Evolutionary conservation across 2,888 invertebrate species (phyloP).

Genomic region (Dugesia japonica): DNA sequence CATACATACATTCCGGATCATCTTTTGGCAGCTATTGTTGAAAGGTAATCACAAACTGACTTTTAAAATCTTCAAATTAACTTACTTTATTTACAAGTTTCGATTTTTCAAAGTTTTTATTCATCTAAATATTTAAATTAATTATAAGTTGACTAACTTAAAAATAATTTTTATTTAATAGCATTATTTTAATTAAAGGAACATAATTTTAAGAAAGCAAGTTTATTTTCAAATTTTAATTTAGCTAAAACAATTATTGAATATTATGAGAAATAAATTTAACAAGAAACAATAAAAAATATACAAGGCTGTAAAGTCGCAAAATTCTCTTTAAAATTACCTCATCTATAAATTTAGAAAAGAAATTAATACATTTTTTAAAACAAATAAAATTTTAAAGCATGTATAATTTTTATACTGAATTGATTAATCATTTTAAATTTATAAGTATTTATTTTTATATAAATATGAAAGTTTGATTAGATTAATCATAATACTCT

Average conservation of each 20-base stretch:
- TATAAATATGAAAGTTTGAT: too few species aligned
- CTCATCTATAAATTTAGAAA: too few species aligned
- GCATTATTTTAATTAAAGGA: not conserved
- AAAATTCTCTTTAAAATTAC: too few species aligned
- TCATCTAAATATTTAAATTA: constrained; percentile 7
- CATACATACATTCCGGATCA: constrained; percentile 12
- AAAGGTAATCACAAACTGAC: not conserved
- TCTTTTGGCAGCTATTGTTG: not conserved
- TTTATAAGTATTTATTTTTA: too few species aligned
- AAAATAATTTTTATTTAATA: not conserved
- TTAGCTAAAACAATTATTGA: not conserved
- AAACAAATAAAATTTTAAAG: too few species aligned
- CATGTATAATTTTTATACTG: too few species aligned
- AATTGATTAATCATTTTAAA: too few species aligned
- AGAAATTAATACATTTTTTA: too few species aligned
- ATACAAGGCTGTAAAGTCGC: too few species aligned
- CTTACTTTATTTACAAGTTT: constrained; percentile 15
- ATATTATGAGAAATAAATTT: too few species aligned
- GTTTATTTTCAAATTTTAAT: constrained; percentile 11
- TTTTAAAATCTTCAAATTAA: not conserved
- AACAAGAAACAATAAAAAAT: too few species aligned
- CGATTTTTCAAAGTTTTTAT: not conserved
- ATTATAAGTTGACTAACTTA: not conserved
- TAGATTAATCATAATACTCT: too few species aligned
- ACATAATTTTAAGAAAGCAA: constrained; percentile 2